phyloP scores from a whole-genome alignment of 1,140 invertebrate genomes.

The Lepidostoma basale region DNA sequence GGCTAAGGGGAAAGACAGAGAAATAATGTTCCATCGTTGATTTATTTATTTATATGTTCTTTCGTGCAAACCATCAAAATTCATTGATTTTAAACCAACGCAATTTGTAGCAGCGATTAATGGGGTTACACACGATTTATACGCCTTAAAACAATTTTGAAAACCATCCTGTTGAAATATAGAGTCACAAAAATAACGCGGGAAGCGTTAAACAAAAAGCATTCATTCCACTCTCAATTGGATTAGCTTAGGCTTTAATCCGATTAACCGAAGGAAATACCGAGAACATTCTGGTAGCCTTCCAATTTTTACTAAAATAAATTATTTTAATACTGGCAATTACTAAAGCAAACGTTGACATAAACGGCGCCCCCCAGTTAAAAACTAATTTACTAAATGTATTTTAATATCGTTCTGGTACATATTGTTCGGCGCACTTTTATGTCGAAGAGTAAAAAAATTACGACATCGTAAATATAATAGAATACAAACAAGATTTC shows the following conservation, averaged over 20 bases:
- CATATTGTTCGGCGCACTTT: neutral
- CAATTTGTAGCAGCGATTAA: too few species aligned
- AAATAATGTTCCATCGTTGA: too few species aligned
- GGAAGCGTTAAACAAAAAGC: too few species aligned
- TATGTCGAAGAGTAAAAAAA: conserved; percentile 15
- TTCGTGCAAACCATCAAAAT: too few species aligned
- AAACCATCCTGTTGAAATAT: too few species aligned
- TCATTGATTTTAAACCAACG: too few species aligned
- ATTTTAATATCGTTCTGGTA: conserved; percentile 8
- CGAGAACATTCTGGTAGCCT: neutral
- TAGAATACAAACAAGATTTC: too few species aligned
- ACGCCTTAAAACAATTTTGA: too few species aligned
- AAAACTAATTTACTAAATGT: conserved; percentile 27
- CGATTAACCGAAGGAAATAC: neutral
- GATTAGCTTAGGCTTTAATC: conserved; percentile 2
- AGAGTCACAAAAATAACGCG: too few species aligned
- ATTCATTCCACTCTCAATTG: neutral
- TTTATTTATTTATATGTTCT: too few species aligned
- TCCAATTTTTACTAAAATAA: conserved; percentile 26
- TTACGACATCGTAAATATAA: conserved; percentile 23
- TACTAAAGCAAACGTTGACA: conserved; percentile 12
- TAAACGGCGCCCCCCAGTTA: neutral
- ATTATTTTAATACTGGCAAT: conserved; percentile 18
- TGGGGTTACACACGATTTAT: too few species aligned
- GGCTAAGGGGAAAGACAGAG: too few species aligned